Evolutionary conservation across 2,113 vertebrate genomes (phyloP), one percentile per base, ranked within the genome.

Genomic region (Dinomys branickii): DNA sequence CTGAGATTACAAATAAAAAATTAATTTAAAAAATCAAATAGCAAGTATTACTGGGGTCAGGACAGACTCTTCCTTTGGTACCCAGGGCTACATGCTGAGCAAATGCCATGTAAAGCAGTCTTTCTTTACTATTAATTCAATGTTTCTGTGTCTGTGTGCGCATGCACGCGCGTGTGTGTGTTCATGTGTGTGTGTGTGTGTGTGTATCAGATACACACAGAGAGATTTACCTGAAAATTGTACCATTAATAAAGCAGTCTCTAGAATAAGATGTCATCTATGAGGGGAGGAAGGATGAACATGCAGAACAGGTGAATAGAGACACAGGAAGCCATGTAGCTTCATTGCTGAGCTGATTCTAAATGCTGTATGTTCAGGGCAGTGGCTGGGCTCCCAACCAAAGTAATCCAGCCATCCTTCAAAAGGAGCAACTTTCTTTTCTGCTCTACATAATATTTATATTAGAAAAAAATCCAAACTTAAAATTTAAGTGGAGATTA

Each of bases 21-120:
- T 81, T 94, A 96, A 95, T 97, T 96, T 97, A 96, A 93, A 81
- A 97, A 94, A 94, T 97, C 96, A 97, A 96, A 92, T 96, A 97
- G 94, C 85, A 97, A 47, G 41, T 65, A 88, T 88, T 47, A 1
- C 24, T 56, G 58, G 58, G 85, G 77, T 96, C 65, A 97, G 63
- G 22, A 88, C 24, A 90, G 85, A 75, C 38, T 63, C 58, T 67
- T 88, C 47, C 67, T 94, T 88, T 28, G 7, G 69, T 54, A 19
- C 41, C 80, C 82, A 88, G 35, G 65, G 77, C 26, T 90, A 28
- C 8, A 71, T 41, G 26, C 33, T 77, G 80, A 87, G 52, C 71
- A 93, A 78, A 78, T 33, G 41, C 16, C 88, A 94, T 58, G 78
- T 33, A 94, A 73, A 94, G 47, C 2, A 83, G 47, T 10, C 54